These are phyloP conservation scores for Malurus splendens DNA, from an alignment of 2,797 vertebrate genomes.

Conservation along the genomic window DNA sequence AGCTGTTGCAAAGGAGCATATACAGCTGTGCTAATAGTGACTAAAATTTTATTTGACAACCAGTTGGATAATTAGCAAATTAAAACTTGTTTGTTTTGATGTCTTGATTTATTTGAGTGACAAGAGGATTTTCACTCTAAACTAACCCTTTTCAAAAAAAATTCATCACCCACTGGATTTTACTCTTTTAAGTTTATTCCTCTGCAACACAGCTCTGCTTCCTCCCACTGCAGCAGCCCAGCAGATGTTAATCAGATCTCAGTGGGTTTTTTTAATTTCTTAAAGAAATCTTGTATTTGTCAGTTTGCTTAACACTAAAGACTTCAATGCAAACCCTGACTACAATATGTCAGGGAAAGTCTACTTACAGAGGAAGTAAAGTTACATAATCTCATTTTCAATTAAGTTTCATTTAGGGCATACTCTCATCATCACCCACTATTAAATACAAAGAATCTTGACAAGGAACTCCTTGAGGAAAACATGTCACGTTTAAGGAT, in stretches of 20 bases:
- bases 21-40: slow-evolving; percentile 61
- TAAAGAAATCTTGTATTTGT: slow-evolving; percentile 60
- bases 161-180: slow-evolving; percentile 53
- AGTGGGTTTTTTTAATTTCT: slow-evolving; percentile 1
- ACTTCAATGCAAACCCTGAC: slow-evolving; percentile 46
- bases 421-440: slow-evolving; percentile 68
- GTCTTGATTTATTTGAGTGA: slow-evolving; percentile 33
- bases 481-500: slow-evolving; percentile 71
- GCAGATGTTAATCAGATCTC: slow-evolving; percentile 57
- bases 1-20: slow-evolving; percentile 45
- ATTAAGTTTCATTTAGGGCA: slow-evolving; percentile 71
- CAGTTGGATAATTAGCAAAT: slow-evolving; percentile 41
- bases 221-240: slow-evolving; percentile 22
- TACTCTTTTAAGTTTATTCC: slow-evolving; percentile 56
- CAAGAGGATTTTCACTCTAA: slow-evolving; percentile 57
- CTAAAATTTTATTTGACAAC: slow-evolving; percentile 53
- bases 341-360: slow-evolving; percentile 51
- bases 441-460: slow-evolving; percentile 73
- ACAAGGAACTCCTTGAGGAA: slow-evolving; percentile 70
- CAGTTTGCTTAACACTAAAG: slow-evolving; percentile 63
- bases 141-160: slow-evolving; percentile 4
- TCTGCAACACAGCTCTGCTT: slow-evolving; percentile 54
- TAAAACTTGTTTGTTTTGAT: slow-evolving; percentile 42
- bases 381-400: slow-evolving; percentile 74
- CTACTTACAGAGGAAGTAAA: slow-evolving; percentile 64